Base-by-base conservation (phyloP, 2,888 invertebrate species). In the Ennomos erosarius region DNA sequence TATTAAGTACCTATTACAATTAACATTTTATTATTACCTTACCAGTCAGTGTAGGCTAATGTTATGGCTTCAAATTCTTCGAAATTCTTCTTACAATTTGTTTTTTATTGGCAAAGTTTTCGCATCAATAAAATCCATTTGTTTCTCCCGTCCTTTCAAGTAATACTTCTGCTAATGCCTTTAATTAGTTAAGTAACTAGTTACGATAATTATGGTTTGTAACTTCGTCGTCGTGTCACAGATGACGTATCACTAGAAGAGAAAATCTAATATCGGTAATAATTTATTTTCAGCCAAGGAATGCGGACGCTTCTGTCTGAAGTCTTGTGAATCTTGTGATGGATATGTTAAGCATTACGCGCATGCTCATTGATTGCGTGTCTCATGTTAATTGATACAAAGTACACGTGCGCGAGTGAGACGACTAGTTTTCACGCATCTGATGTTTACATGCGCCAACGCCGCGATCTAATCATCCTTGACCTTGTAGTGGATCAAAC, bases 221-320 rank as follows among this genome's bases (percentile, higher is more conserved):
- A 63, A 72, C 67, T 73, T 67, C 48, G 54, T 54, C 59, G 54
- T 59, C 59, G 55, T 74, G 74, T 74, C 70, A 65, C 61, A 63
- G 58, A 64, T 77, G 74, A 48, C n/a, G n/a, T n/a, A n/a, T n/a
- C n/a, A n/a, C n/a, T n/a, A n/a, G 64, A 64, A 69, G 71, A 53
- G 65, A 63, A 68, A 71, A 75, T 81, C 73, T 75, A 78, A 81
- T 81, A 81, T 79, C 70, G 72, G 74, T 79, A 78, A 85, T 87
- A 78, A 84, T 84, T 84, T 87, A 88, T 88, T 88, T 88, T 86
- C 80, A 84, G 85, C 75, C 56, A 16, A 64, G 75, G 85, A 85
- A 88, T 86, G 87, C 84, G 85, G 82, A 82, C 81, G 78, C 68
- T 66, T 58, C 76, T 81, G 78, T 58, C 76, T 81, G 78, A 79